Base-by-base conservation (phyloP, 92 coral and sea anemone species). In the Micromussa lordhowensis region DNA sequence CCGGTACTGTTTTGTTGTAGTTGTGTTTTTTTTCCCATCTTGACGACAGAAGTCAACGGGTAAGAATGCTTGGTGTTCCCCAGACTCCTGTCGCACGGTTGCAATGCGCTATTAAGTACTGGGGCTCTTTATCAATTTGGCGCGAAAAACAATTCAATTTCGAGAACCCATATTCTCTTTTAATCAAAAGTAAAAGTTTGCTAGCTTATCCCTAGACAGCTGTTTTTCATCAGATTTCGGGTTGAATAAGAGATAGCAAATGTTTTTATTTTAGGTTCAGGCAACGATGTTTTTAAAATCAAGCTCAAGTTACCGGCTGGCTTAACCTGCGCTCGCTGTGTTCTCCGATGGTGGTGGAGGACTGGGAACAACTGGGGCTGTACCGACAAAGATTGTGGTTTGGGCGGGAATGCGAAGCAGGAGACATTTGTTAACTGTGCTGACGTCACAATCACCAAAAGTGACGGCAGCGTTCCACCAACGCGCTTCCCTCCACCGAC, bases 371-470 rank as follows among this genome's bases (percentile, higher is more conserved):
- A 86, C 89, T 91, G 93, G 88, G 92, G 86, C 10, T 83, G 94
- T 68, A 16, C 74, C 5, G 85, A 81, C 31, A 77, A 84, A 24
- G 19, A 75, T 6, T 92, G 92, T 28, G 94, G 92, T 14, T 64
- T 80, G 28, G 92, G 94, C 18, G 36, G 29, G 68, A 90, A 87
- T 2, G 38, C 18, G 4, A 54, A 44, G 32, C 96, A 91, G 82
- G 92, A 93, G 57, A 88, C 92, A 3, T 93, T 91, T 16, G 94
- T 88, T 10, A 91, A 91, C 87, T 93, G 92, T 68, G 96, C 94
- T 38, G 92, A 93, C 63, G 82, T 93, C 53, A 85, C 73, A 22
- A 91, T 93, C 82, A 38, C 80, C 29, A 66, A 66, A 14, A 64
- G 34, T 9, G 85, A 82, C 32, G 85, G 85, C 15, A 82, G 85